Evolutionary conservation across 2,113 vertebrate species (phyloP).

Genomic region (Trinectes maculatus): DNA sequence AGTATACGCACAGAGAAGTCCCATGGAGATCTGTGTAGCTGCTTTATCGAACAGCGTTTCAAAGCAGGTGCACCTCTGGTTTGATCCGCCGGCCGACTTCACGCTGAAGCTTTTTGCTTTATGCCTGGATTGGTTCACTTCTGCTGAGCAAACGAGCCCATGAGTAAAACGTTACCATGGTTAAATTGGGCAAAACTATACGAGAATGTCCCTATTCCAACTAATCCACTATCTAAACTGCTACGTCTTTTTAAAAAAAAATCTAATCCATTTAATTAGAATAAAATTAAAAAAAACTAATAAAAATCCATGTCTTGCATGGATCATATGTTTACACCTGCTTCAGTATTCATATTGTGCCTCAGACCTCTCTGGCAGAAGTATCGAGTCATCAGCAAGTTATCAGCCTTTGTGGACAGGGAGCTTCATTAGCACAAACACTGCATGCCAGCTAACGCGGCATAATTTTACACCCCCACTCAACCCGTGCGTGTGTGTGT

Average conservation of each 20-base stretch:
- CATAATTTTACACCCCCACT: slow-evolving; percentile 76
- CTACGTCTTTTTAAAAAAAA: too few species aligned
- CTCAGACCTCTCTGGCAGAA: slow-evolving; percentile 63
- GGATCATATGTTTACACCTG: too few species aligned
- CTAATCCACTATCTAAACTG: not conserved
- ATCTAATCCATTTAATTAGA: too few species aligned
- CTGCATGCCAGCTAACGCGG: slow-evolving; percentile 72
- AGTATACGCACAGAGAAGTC: not conserved
- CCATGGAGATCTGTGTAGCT: not conserved
- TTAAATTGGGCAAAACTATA: not conserved
- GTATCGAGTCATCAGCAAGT: slow-evolving; percentile 75
- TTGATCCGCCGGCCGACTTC: not conserved
- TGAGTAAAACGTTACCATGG: not conserved
- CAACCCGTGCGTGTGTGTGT: slow-evolving; percentile 32
- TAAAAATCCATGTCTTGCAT: too few species aligned
- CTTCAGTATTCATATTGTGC: slow-evolving; percentile 59
- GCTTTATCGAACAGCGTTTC: not conserved
- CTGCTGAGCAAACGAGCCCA: not conserved
- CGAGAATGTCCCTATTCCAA: not conserved
- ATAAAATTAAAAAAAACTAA: too few species aligned
- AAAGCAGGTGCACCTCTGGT: not conserved
- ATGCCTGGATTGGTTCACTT: not conserved
- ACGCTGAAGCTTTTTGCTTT: not conserved
- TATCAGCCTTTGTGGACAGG: slow-evolving; percentile 73
- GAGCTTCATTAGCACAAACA: slow-evolving; percentile 77